Base-by-base conservation (phyloP, 2,888 invertebrate species). In the Agriotes lineatus region DNA sequence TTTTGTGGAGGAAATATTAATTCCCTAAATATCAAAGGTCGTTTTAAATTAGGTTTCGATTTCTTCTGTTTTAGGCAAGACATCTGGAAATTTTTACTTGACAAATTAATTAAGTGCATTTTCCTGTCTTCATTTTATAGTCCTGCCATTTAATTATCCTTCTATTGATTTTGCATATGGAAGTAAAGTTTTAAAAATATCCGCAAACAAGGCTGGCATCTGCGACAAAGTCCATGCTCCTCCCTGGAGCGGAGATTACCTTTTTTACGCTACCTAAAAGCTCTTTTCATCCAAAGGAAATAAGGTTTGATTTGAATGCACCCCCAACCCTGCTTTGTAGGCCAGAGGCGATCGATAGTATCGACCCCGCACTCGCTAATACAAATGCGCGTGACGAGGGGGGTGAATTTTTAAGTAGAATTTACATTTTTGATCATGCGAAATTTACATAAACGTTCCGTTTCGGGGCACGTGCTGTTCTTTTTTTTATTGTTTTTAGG, bases 361-460 rank as follows among this genome's bases (percentile, higher is more conserved):
- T 74, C 71, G 75, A 73, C 72, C 69, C 67, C 64, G 67, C 30
- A 14, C 12, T 30, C 45, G 56, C 66, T 72, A 72, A 71, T 64
- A 63, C 59, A 48, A 58, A 57, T 35, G 54, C 72, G 76, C 75
- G 72, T 69, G 74, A 74, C 83, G 84, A 85, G 68, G 75, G 73
- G 77, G 78, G 77, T 77, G 78, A 76, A 78, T 78, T 73, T 70
- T 74, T 77, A 75, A 76, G 52, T 57, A 72, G 75, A 65, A 70
- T 70, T 73, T 75, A 65, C 71, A 71, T 75, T 76, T 76, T 74
- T 74, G 71, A 75, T 75, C 76, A 73, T 71, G 74, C 67, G 56
- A 77, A 69, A 79, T 80, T 78, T 76, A 72, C 80, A 79, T 80
- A 79, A 79, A 75, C 78, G 78, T 78, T 77, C 75, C 66, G 72